Percentiles rank a stretch among this genome's conserved stretches.
Conservation (phyloP, 2,888 invertebrate species). For the Brenthis hecate region DNA sequence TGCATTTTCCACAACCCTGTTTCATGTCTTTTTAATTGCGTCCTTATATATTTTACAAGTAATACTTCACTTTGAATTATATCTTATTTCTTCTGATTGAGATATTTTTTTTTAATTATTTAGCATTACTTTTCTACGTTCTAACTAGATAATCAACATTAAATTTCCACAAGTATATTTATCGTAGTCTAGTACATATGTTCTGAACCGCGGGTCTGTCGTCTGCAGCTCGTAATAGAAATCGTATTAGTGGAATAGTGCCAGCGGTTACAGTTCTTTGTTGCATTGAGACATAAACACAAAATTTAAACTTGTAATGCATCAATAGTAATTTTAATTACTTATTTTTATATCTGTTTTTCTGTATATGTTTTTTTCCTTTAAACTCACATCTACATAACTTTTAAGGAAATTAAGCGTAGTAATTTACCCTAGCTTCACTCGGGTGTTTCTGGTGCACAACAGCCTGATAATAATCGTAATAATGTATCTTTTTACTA, state of each 20-base stretch:
- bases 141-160: slow-evolving; percentile 12
- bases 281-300: slow-evolving; percentile 9
- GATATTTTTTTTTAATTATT: no score
- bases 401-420: no score
- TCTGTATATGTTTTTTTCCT: no score
- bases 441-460: no score
- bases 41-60: neutral
- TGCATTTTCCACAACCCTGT: neutral
- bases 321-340: slow-evolving; percentile 9
- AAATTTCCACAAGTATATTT: slow-evolving; percentile 23
- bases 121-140: neutral
- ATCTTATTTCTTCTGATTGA: no score
- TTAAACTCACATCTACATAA: no score
- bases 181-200: slow-evolving; percentile 27
- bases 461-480: no score
- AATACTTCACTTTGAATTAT: no score
- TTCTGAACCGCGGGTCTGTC: slow-evolving; percentile 36
- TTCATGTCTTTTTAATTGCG: neutral
- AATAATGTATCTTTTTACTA: no score
- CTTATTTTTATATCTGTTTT: neutral
- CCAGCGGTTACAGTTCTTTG: slow-evolving; percentile 36
- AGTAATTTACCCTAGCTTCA: no score
- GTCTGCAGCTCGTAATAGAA: slow-evolving; percentile 43
- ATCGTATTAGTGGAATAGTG: slow-evolving; percentile 47
- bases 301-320: slow-evolving; percentile 4